Conservation (phyloP, 1,140 invertebrate species). For the Drosophila insularis region DNA sequence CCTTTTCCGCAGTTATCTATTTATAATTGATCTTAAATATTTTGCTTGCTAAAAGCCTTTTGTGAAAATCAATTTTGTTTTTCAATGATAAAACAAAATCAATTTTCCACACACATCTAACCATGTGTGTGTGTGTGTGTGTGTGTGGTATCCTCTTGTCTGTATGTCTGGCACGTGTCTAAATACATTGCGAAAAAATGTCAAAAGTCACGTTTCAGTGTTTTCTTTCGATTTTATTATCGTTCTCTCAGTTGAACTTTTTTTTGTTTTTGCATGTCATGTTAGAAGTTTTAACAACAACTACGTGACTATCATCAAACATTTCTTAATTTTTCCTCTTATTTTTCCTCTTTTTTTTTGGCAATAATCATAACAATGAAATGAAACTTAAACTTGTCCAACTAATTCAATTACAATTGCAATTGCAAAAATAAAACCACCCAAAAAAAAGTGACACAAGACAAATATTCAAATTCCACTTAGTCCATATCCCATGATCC, state of each 20-base stretch:
- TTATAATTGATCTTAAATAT: constrained; percentile 71
- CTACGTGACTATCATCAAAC: constrained; percentile 71
- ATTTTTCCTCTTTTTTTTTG: constrained; percentile 7
- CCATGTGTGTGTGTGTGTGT: not conserved
- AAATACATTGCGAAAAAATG: constrained; percentile 64
- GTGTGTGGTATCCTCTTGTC: not conserved
- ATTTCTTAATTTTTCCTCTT: constrained; percentile 40
- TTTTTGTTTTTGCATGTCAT: constrained; percentile 15
- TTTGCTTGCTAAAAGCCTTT: constrained; percentile 31
- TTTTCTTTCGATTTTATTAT: constrained; percentile 69
- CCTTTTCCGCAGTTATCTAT: not conserved
- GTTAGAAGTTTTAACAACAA: constrained; percentile 48
- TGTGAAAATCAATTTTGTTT: constrained; percentile 54
- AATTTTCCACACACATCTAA: constrained; percentile 49
- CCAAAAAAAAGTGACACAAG: not conserved
- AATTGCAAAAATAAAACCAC: not conserved
- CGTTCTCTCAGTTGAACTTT: constrained; percentile 57
- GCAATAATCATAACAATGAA: constrained; percentile 49
- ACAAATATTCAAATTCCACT: constrained; percentile 2
- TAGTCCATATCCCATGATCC: not conserved
- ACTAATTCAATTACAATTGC: constrained; percentile 54
- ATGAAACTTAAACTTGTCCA: constrained; percentile 39
- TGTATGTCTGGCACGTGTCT: constrained; percentile 38
- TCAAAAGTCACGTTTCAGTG: constrained; percentile 75
- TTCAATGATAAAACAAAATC: constrained; percentile 47